Conservation (phyloP, 2,888 invertebrate species). For the Pimpla rufipes region DNA sequence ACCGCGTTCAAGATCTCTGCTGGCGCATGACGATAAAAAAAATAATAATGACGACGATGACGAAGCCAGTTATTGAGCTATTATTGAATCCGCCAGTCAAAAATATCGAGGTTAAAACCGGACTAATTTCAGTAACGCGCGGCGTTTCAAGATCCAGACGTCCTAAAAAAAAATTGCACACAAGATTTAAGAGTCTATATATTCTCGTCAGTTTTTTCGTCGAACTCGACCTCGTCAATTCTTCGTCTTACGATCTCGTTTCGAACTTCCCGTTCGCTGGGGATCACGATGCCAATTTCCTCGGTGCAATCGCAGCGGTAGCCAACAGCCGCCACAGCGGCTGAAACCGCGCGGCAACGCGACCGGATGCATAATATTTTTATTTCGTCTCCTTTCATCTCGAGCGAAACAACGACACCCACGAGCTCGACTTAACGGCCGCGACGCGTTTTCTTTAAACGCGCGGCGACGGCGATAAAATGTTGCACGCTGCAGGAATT, state of each 20-base stretch:
- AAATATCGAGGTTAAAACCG: constrained; percentile 33
- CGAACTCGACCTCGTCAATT: constrained; percentile 14
- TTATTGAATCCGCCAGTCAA: constrained; percentile 17
- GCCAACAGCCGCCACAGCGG: neutral
- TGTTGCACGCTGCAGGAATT: constrained; percentile 60
- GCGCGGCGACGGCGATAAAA: constrained; percentile 24
- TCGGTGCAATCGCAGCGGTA: constrained; percentile 6
- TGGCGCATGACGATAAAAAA: constrained; percentile 20
- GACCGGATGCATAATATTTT: constrained; percentile 20
- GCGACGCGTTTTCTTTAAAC: constrained; percentile 33
- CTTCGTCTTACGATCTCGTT: neutral
- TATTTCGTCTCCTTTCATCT: constrained; percentile 9
- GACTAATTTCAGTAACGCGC: neutral
- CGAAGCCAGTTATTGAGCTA: neutral
- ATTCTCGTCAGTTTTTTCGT: neutral
- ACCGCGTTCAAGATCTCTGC: neutral
- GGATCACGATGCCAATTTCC: neutral
- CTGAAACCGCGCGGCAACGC: too few species aligned
- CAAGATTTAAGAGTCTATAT: constrained; percentile 2
- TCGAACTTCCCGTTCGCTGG: neutral
- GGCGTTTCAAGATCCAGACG: neutral
- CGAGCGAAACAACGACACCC: constrained; percentile 1
- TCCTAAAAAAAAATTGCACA: neutral
- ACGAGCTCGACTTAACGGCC: constrained; percentile 14
- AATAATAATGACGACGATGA: constrained; percentile 41